A percentile compares a stretch with the other conserved stretches of the same genome.
Evolutionary conservation across 2,113 vertebrate genomes (phyloP).

Genomic region (Buteo buteo): DNA sequence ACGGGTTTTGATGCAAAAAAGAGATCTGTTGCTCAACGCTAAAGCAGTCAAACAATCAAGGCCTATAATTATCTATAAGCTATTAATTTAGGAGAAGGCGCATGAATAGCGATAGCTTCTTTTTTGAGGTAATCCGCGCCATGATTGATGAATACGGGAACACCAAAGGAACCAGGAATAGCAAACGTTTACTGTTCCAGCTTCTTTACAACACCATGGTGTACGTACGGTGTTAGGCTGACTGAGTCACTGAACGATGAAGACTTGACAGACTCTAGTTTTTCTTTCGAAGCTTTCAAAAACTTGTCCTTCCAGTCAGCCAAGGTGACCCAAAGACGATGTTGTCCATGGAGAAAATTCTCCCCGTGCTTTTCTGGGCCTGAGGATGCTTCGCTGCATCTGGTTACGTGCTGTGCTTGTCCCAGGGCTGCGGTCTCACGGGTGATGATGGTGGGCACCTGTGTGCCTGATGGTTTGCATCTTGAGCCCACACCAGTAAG

Average conservation of each 20-base stretch:
- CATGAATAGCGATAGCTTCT: not conserved
- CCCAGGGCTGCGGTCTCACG: not conserved
- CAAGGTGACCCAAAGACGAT: not conserved
- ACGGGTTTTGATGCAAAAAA: not conserved
- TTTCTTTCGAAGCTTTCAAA: not conserved
- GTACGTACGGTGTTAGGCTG: accelerated
- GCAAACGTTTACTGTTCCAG: not conserved
- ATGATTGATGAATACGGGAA: not conserved
- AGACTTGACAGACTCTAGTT: not conserved
- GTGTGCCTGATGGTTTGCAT: not conserved
- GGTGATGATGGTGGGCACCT: not conserved
- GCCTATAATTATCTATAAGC: not conserved
- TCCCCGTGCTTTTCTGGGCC: accelerated
- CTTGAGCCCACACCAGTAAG: accelerated
- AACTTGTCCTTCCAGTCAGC: not conserved
- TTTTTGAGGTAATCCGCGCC: not conserved
- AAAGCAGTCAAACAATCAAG: not conserved
- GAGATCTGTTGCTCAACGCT: not conserved
- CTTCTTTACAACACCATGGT: not conserved
- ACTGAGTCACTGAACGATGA: not conserved
- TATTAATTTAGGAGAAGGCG: not conserved
- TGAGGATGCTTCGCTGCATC: accelerated
- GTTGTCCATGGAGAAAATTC: not conserved
- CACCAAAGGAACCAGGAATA: not conserved
- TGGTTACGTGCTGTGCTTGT: not conserved